A percentile compares a stretch with the other conserved stretches of the same genome.
phyloP scores from a whole-genome alignment of 2,797 vertebrate genomes.

The Eospalax fontanierii region DNA sequence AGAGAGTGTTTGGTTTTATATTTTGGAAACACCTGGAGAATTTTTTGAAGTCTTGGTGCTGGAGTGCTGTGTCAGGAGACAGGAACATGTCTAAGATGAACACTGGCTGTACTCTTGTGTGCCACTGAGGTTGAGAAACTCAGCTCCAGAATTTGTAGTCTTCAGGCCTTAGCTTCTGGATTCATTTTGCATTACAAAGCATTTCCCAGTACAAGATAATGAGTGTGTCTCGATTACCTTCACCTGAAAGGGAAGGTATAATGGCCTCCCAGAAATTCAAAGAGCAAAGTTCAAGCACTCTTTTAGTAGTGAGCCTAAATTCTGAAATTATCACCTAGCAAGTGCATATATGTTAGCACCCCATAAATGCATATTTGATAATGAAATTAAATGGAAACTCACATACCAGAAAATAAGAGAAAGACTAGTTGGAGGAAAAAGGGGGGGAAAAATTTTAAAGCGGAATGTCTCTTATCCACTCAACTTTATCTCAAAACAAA shows the following conservation, averaged over 20 bases:
- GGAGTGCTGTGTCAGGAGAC: not conserved
- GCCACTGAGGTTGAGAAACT: not conserved
- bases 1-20: not conserved
- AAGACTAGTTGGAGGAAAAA: not conserved
- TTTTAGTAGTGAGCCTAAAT: not conserved
- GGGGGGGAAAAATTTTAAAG: not conserved
- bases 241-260: not conserved
- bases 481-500: not conserved
- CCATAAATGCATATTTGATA: not conserved
- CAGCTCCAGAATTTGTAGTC: not conserved
- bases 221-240: not conserved
- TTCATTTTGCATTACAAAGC: not conserved
- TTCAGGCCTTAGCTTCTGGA: not conserved
- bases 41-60: not conserved
- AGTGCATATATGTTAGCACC: not conserved
- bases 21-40: constrained; percentile 12
- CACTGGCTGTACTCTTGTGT: not conserved
- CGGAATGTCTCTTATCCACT: not conserved
- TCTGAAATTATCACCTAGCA: not conserved
- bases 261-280: not conserved
- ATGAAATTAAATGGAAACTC: constrained; percentile 2
- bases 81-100: not conserved
- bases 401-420: constrained; percentile 47
- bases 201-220: not conserved
- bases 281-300: not conserved